Evolutionary conservation across 2,797 vertebrate species (phyloP).

Genomic region (Squalus acanthias): DNA sequence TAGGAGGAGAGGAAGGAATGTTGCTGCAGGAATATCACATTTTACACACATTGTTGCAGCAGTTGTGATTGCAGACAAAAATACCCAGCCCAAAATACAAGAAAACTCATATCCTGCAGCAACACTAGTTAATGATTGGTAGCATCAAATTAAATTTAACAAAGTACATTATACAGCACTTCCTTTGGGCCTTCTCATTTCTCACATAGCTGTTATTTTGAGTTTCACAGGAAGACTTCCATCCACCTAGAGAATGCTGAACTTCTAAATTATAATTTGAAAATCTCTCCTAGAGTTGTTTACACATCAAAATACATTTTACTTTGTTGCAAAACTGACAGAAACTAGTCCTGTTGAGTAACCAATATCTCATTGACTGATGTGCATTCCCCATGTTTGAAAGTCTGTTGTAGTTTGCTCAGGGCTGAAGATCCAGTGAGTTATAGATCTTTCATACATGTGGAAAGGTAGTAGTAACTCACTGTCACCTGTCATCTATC

Average conservation of each 20-base stretch:
- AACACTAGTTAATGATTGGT: background rate
- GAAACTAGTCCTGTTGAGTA: background rate
- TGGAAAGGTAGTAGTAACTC: background rate
- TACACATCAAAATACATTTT: background rate
- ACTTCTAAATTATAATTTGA: background rate
- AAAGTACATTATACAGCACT: slow-evolving; percentile 53
- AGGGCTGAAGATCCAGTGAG: background rate
- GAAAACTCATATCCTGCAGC: background rate
- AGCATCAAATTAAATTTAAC: slow-evolving; percentile 44
- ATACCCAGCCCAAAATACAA: background rate
- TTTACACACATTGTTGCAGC: background rate
- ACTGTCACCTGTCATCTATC: too few relatives aligned
- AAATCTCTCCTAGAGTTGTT: background rate
- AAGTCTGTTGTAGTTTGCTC: background rate
- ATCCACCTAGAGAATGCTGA: background rate
- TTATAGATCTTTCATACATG: background rate
- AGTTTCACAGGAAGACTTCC: background rate
- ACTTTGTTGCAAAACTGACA: background rate
- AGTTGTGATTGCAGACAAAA: background rate
- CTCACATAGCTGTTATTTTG: slow-evolving; percentile 40
- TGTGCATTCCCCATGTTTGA: background rate
- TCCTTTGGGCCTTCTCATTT: slow-evolving; percentile 52
- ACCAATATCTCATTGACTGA: background rate
- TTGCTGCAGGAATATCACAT: background rate
- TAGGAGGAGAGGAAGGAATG: background rate